Conservation (phyloP, 1,140 invertebrate genomes). For the Acromyrmex echinatior region DNA sequence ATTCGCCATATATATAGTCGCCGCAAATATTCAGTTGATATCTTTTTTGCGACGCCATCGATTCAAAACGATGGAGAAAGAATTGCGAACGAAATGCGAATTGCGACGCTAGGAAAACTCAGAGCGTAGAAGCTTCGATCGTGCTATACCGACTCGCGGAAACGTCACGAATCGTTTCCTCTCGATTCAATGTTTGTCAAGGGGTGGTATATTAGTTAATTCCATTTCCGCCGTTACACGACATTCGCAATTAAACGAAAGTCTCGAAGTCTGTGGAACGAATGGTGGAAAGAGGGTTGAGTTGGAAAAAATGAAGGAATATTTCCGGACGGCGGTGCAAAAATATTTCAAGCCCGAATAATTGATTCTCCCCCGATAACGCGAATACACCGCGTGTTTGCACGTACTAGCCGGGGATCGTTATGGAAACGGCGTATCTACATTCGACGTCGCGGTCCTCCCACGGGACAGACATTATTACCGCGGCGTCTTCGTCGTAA, state of each 20-base stretch:
- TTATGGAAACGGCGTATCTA: slow-evolving; percentile 45
- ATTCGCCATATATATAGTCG: not conserved
- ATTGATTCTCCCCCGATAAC: slow-evolving; percentile 46
- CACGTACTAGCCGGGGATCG: slow-evolving; percentile 32
- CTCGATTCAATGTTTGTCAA: not conserved
- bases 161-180: not conserved
- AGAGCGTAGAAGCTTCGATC: not conserved
- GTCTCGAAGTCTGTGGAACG: not conserved
- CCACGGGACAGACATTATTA: slow-evolving; percentile 55
- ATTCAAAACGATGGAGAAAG: slow-evolving; percentile 11
- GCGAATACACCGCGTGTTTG: slow-evolving; percentile 23
- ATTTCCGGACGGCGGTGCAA: not conserved
- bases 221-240: not conserved
- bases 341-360: slow-evolving; percentile 49
- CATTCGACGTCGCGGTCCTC: slow-evolving; percentile 42
- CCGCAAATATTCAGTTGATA: slow-evolving; percentile 38
- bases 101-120: not conserved
- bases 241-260: slow-evolving; percentile 23
- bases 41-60: slow-evolving; percentile 41
- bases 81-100: slow-evolving; percentile 1
- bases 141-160: not conserved
- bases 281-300: not conserved
- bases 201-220: not conserved
- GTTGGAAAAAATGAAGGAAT: not conserved
- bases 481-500: slow-evolving; percentile 48